Conservation (phyloP, 2,113 vertebrate genomes). For the Propithecus coquereli region DNA sequence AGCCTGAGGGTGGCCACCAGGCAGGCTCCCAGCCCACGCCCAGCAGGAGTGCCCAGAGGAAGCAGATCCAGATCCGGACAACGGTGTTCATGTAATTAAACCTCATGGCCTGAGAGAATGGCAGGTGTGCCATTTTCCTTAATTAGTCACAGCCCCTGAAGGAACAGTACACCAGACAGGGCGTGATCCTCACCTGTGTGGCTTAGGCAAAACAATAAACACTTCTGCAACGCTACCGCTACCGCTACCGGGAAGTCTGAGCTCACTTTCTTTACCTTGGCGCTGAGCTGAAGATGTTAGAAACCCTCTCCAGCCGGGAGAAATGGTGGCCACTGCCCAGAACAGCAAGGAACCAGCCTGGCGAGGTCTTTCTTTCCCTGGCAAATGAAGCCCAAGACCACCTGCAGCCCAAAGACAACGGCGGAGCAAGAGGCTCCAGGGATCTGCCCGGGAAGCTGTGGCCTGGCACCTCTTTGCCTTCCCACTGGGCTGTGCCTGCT, state of each 20-base stretch:
- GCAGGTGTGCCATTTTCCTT: not conserved
- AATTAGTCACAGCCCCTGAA: not conserved
- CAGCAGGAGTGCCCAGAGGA: not conserved
- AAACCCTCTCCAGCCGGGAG: conserved; percentile 22
- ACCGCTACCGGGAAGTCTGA: not conserved
- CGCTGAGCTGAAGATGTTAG: not conserved
- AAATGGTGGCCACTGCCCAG: conserved; percentile 1
- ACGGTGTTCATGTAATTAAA: accelerated
- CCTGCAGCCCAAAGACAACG: not conserved
- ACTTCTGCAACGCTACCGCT: not conserved
- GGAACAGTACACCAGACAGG: not conserved
- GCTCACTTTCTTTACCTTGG: conserved; percentile 26
- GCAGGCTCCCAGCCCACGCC: not conserved
- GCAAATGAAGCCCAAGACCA: not conserved
- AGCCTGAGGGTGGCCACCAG: not conserved
- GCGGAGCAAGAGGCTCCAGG: conserved; percentile 19
- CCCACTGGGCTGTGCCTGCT: not conserved
- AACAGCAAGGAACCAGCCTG: not conserved
- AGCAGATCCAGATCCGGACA: not conserved
- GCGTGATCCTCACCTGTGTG: not conserved
- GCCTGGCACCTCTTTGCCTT: not conserved
- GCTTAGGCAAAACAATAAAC: not conserved
- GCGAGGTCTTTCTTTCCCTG: not conserved
- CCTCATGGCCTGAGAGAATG: accelerated
- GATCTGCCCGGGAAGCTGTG: not conserved